Base-by-base conservation (phyloP, 92 coral and sea anemone species). In the Zoanthus sociatus region DNA sequence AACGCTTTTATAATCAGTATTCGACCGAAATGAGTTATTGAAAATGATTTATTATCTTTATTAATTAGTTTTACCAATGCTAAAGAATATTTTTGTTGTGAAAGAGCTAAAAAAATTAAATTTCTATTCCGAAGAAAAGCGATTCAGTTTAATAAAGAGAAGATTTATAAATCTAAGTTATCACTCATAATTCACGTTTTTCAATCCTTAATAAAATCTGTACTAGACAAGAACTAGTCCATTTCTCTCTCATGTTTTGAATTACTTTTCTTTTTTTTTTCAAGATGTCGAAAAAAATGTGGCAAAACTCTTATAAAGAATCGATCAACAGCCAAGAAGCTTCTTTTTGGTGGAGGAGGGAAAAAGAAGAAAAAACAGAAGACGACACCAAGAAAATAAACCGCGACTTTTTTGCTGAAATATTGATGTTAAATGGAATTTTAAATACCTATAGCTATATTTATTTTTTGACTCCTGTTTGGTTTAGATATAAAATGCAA, bases 351-450 rank as follows among this genome's bases (percentile, higher is more conserved):
- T 10, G 85, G 85, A 9, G 85, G 75, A 66, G 76, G 75, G 47
- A 81, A 81, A 42, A 81, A 81, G 66, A 81, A 81, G 85, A 81
- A 81, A 81, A 81, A 73, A 64, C 61, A 81, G 66, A 56, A 78
- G 44, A 56, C 72, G 3, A 31, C 54, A 7, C 46, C 1, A 8
- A 16, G 13, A 78, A 15, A 56, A 73, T 9, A n/a, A 37, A 48
- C 30, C 14, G 15, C 9, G 30, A 44, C 56, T 18, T 42, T 73
- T 15, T 17, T 73, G 17, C 12, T 10, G 55, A 58, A 58, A 58
- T 58, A 58, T 14, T 58, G 66, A 58, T 11, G n/a, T 18, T 58
- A 58, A 58, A 58, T 58, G 16, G 66, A 14, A 11, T 58, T 11
- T 58, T 58, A 58, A 58, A 14, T 58, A 58, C 66, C 14, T 11